Percentiles rank a stretch among this genome's conserved stretches.
phyloP scores from a whole-genome alignment of 2,797 vertebrate species.

The Muraenolepis orangiensis region DNA sequence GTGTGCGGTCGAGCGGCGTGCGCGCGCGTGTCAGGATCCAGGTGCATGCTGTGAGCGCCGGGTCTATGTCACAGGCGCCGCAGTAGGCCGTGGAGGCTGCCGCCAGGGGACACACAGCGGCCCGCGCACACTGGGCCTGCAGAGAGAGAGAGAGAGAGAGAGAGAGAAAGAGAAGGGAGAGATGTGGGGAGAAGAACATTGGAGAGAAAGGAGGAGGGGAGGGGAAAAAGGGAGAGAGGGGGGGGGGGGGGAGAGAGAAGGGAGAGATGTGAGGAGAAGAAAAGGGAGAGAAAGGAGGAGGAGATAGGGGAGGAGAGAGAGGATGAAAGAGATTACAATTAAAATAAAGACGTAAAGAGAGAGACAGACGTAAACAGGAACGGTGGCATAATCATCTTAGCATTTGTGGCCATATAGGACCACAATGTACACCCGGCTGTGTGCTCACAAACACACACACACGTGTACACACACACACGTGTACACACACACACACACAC shows the following conservation, averaged over 20 bases:
- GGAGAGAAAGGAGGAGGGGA: too few species aligned
- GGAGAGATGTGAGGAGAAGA: too few species aligned
- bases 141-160: conserved; percentile 38
- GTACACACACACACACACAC: conserved; percentile 9
- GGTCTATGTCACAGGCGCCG: conserved; percentile 82
- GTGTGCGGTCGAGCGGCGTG: conserved; percentile 15
- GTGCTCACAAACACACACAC: background rate
- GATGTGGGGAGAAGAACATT: too few species aligned
- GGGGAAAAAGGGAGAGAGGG: too few species aligned
- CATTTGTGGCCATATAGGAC: background rate
- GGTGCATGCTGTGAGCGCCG: conserved; percentile 69
- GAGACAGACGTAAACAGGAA: background rate
- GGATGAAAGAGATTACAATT: background rate
- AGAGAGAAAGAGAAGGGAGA: too few species aligned
- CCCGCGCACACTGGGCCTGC: conserved; percentile 72
- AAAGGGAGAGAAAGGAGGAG: too few species aligned
- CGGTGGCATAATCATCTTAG: too few species aligned
- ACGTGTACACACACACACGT: conserved; percentile 5
- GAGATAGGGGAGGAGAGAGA: too few species aligned
- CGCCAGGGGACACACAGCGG: conserved; percentile 74
- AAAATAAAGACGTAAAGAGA: background rate
- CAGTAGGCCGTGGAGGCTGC: conserved; percentile 75
- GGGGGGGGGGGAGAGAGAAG: too few species aligned
- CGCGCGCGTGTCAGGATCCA: conserved; percentile 64
- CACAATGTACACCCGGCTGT: background rate